These are phyloP conservation scores for Lymantria dispar DNA, from an alignment of 2,888 invertebrate species.

Conservation along the genomic window DNA sequence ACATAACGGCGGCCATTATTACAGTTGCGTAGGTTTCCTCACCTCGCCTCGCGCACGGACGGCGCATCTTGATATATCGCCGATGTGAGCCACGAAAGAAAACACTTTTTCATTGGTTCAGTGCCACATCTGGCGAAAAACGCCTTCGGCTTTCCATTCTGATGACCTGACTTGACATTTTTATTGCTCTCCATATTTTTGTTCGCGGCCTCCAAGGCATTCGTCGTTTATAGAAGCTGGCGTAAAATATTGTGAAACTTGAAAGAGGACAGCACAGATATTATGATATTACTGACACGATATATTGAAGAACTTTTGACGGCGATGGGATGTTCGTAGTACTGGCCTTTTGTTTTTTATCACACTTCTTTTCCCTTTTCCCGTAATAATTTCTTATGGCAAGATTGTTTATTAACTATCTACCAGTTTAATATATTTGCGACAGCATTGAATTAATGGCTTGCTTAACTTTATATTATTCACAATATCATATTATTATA, in stretches of 20 bases:
- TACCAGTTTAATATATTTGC: too few relatives aligned
- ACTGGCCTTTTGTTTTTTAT: constrained; percentile 42
- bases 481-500: too few relatives aligned
- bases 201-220: constrained; percentile 70
- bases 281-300: constrained; percentile 65
- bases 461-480: too few relatives aligned
- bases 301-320: constrained; percentile 63
- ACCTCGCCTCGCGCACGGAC: constrained; percentile 31
- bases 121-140: constrained; percentile 80
- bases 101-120: constrained; percentile 82
- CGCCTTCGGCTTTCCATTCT: constrained; percentile 78
- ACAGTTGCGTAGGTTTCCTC: constrained; percentile 43
- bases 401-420: too few relatives aligned
- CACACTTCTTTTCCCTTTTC: constrained; percentile 37
- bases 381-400: too few relatives aligned
- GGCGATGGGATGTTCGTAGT: constrained; percentile 36
- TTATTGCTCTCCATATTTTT: constrained; percentile 79
- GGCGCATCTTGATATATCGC: constrained; percentile 65
- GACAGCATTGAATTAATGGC: too few relatives aligned
- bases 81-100: constrained; percentile 71
- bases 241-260: constrained; percentile 76
- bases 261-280: constrained; percentile 64
- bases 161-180: constrained; percentile 83
- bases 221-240: constrained; percentile 59
- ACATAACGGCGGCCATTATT: constrained; percentile 63